Percentiles rank a stretch among this genome's conserved stretches.
Conservation (phyloP, 2,888 invertebrate species). For the Euproctis similis region DNA sequence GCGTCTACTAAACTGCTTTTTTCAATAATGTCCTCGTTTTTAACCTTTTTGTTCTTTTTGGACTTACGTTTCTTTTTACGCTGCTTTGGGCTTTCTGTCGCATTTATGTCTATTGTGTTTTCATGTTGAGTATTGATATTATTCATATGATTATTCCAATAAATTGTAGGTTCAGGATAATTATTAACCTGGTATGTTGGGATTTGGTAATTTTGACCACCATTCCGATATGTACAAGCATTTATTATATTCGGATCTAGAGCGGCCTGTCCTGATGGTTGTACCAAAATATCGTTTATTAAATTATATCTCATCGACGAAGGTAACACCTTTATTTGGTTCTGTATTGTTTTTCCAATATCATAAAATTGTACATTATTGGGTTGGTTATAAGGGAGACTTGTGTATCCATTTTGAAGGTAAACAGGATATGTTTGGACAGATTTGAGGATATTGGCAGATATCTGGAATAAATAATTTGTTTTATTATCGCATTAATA, state of each 20-base stretch:
- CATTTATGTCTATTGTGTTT: background rate
- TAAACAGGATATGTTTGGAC: constrained; percentile 22
- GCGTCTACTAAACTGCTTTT: background rate
- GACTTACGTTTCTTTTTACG: constrained; percentile 8
- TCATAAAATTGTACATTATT: constrained; percentile 26
- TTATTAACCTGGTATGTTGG: constrained; percentile 35
- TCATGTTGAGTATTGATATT: constrained; percentile 3
- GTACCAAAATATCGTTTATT: constrained; percentile 30
- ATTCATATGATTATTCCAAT: constrained; percentile 10
- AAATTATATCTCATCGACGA: constrained; percentile 28
- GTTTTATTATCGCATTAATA: constrained; percentile 7
- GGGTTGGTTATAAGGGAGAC: constrained; percentile 15
- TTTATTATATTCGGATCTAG: constrained; percentile 24
- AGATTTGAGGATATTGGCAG: constrained; percentile 30
- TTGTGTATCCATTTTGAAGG: constrained; percentile 17
- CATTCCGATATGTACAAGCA: constrained; percentile 29
- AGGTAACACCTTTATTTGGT: constrained; percentile 17
- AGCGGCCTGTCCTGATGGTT: constrained; percentile 27
- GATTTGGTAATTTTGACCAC: constrained; percentile 10
- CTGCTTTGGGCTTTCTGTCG: constrained; percentile 2
- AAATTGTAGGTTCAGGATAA: constrained; percentile 33
- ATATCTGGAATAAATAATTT: constrained; percentile 35
- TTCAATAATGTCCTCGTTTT: background rate
- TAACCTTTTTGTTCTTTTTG: constrained; percentile 8
- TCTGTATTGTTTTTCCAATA: constrained; percentile 22